These are phyloP conservation scores for Tipula vernalis DNA, from an alignment of 2,888 invertebrate species.

Conservation along the genomic window DNA sequence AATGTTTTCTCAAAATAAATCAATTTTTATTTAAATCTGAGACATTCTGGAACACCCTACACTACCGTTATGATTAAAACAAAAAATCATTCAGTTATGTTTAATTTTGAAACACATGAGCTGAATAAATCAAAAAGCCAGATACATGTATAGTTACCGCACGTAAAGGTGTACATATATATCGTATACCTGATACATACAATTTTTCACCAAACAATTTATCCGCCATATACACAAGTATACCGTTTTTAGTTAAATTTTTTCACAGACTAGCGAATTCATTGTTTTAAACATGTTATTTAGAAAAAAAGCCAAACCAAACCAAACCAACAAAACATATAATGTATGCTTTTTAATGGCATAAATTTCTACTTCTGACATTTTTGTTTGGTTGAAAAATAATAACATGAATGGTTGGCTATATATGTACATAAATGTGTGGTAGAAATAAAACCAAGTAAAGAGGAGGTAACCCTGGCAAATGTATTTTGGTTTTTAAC, in stretches of 20 bases:
- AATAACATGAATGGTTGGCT: neutral
- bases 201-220: neutral
- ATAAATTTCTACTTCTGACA: slow-evolving; percentile 4
- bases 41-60: no score
- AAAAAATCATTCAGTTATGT: neutral
- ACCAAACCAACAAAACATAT: neutral
- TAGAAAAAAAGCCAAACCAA: neutral
- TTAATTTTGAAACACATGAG: neutral
- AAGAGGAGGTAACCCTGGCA: neutral
- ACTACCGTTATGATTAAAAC: neutral
- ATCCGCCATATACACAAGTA: neutral
- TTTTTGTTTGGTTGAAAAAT: neutral
- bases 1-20: no score
- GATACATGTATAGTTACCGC: neutral
- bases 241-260: neutral
- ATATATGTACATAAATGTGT: neutral
- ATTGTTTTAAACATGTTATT: neutral
- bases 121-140: neutral
- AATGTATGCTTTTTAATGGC: neutral
- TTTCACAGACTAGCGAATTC: neutral
- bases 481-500: neutral
- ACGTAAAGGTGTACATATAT: neutral
- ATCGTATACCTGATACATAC: neutral
- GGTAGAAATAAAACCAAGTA: neutral
- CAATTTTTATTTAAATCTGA: no score